Base-by-base conservation (phyloP, 2,888 invertebrate species). In the Torymus texanus region DNA sequence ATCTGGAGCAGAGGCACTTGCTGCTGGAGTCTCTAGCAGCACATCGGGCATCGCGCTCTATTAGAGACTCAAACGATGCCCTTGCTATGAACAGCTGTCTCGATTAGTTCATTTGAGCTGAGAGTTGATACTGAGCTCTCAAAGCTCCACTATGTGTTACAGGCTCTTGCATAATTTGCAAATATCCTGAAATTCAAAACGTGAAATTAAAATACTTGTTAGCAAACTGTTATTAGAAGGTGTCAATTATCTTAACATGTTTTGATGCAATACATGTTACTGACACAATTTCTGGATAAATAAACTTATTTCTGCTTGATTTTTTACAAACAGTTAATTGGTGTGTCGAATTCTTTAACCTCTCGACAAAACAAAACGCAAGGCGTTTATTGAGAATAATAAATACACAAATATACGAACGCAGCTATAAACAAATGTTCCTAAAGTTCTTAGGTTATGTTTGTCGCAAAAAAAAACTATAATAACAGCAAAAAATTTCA, bases 1-100 rank as follows among this genome's bases (percentile, higher is more conserved):
- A 29, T 80, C 21, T n/a, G 70, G 13, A 61, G 50, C 24, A 70
- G 73, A 72, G 73, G 75, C 72, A 75, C 14, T 76, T 13, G 24
- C 70, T 75, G 74, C 59, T 77, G 53, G 29, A 14, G 24, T n/a
- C n/a, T 76, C 71, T 70, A 61, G 29, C 56, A 74, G 67, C 16
- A 24, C 77, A 80, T 80, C 12, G 70, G 80, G 77, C 77, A 78
- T 80, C 62, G 70, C 65, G 66, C 53, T 70, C 50, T 58, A 51
- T 61, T 50, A 16, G 16, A 71, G 79, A 55, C 68, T 70, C 21
- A 14, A 53, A 62, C 51, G 72, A 75, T 72, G 75, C 75, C 72
- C 79, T 75, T 67, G 65, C 71, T 59, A 1, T 41, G 65, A 78
- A 61, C 72, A 61, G 55, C 53, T 72, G 3, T 55, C n/a, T 51